These are phyloP conservation scores for Chiloscyllium punctatum DNA, from an alignment of 2,797 vertebrate genomes.

Conservation along the genomic window DNA sequence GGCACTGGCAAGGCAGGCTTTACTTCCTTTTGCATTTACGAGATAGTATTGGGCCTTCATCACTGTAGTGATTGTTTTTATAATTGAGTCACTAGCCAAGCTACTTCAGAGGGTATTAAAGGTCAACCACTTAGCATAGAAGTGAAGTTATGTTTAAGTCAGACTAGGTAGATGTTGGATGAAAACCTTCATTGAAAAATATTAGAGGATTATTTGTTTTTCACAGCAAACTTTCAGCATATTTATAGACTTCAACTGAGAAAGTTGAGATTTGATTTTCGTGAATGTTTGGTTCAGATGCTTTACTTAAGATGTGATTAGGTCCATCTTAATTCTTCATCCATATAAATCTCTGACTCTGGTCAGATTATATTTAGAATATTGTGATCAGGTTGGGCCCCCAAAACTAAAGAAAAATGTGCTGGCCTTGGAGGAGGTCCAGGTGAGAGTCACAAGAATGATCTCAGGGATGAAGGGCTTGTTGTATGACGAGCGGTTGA, in stretches of 20 bases:
- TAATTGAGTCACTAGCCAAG: not conserved
- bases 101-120: not conserved
- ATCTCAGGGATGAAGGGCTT: too few species aligned
- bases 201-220: not conserved
- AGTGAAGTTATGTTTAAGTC: not conserved
- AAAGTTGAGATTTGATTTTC: not conserved
- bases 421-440: too few species aligned
- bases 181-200: not conserved
- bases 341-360: not conserved
- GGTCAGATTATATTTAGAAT: too few species aligned
- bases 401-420: too few species aligned
- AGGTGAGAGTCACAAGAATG: too few species aligned
- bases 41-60: not conserved
- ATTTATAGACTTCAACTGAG: not conserved
- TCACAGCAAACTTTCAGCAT: not conserved
- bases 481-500: too few species aligned
- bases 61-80: not conserved
- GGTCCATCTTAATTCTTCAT: not conserved
- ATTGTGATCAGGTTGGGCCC: too few species aligned
- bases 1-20: not conserved
- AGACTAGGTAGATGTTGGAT: not conserved
- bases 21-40: not conserved
- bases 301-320: not conserved
- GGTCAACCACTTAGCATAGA: not conserved
- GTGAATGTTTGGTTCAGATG: not conserved